Conservation (phyloP, 2,888 invertebrate genomes). For the Pachliopta kotzebuea region DNA sequence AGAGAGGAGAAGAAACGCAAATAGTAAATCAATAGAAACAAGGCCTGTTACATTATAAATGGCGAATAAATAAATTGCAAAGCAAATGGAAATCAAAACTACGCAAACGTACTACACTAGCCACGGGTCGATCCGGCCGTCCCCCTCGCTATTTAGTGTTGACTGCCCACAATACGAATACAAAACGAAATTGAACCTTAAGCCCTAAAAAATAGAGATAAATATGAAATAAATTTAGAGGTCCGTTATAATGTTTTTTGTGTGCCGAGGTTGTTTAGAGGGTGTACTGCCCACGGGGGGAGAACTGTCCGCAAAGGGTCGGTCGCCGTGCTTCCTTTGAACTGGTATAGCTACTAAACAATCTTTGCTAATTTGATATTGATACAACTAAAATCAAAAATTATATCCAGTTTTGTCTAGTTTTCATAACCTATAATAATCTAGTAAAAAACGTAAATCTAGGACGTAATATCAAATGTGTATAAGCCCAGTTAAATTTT, state of each 20-base stretch:
- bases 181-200: conserved; percentile 35
- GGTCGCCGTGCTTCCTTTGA: conserved; percentile 63
- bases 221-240: conserved; percentile 35
- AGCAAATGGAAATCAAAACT: conserved; percentile 66
- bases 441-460: too few relatives aligned
- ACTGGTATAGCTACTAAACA: conserved; percentile 30
- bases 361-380: neutral
- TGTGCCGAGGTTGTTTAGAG: conserved; percentile 57
- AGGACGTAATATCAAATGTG: too few relatives aligned
- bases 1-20: neutral
- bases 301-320: conserved; percentile 78
- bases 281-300: conserved; percentile 78
- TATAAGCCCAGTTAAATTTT: too few relatives aligned
- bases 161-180: conserved; percentile 57
- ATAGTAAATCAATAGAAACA: neutral
- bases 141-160: conserved; percentile 51
- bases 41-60: conserved; percentile 19
- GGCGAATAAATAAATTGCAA: conserved; percentile 33
- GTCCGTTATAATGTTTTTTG: conserved; percentile 65
- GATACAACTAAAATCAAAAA: too few relatives aligned
- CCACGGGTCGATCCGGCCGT: conserved; percentile 70
- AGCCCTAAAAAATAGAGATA: conserved; percentile 34
- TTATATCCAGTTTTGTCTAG: too few relatives aligned
- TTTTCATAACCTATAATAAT: too few relatives aligned
- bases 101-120: conserved; percentile 64